A percentile compares a stretch with the other conserved stretches of the same genome.
Conservation (phyloP, 2,888 invertebrate genomes). For the Andrena chrysosceles region DNA sequence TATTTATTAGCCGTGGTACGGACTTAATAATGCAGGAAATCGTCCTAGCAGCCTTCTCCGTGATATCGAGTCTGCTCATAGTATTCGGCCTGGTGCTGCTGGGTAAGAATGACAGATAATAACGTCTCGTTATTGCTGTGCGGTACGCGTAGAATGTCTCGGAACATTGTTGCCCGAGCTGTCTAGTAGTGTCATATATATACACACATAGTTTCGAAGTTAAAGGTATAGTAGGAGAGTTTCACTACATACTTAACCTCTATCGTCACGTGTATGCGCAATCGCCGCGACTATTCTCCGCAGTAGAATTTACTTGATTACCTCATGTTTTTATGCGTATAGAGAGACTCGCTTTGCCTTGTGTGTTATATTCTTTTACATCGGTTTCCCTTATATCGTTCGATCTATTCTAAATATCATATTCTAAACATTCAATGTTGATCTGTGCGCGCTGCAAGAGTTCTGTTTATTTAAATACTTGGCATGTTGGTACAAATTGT, state of each 20-base stretch:
- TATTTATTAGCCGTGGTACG: constrained; percentile 43
- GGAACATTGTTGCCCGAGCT: constrained; percentile 27
- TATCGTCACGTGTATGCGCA: constrained; percentile 50
- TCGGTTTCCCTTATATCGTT: neutral
- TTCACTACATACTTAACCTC: constrained; percentile 47
- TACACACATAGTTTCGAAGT: constrained; percentile 35
- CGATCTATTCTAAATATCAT: neutral
- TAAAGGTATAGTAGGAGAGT: constrained; percentile 24
- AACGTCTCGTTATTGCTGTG: constrained; percentile 35
- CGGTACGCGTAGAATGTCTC: constrained; percentile 26
- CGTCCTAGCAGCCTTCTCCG: constrained; percentile 86
- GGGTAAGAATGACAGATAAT: constrained; percentile 85
- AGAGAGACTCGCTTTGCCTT: neutral
- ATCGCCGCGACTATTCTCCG: constrained; percentile 21
- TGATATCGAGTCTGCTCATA: constrained; percentile 87
- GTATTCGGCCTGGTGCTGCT: constrained; percentile 87
- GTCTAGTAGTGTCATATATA: constrained; percentile 26
- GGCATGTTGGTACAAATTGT: too few relatives aligned
- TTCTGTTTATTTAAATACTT: too few relatives aligned
- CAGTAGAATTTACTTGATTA: neutral
- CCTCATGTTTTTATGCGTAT: neutral
- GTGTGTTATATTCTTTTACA: neutral
- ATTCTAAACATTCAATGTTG: neutral
- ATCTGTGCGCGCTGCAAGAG: too few relatives aligned
- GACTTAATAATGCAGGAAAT: constrained; percentile 84